Base-by-base conservation (phyloP, 64 coral and sea anemone species). In the Hydrozoanthus tunicans region DNA sequence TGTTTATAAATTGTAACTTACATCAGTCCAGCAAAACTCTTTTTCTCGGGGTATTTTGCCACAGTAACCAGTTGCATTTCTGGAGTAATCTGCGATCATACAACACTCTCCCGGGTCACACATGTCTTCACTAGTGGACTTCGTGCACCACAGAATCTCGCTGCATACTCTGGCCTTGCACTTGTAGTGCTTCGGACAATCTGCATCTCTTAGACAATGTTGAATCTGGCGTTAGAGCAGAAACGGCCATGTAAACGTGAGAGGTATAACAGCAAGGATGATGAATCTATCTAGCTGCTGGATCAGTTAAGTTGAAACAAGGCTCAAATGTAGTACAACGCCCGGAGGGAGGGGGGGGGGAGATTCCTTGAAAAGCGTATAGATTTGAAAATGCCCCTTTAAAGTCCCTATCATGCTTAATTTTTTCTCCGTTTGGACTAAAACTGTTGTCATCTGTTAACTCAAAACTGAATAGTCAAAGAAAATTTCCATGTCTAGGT, bases 21-120 rank as follows among this genome's bases (percentile, higher is more conserved):
- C 79, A 32, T 81, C 61, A 10, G 61, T 81, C 79, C 79, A 81
- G 10, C 79, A 81, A 27, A 81, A 59, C 79, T 81, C 79, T 9
- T 81, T 56, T 26, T 14, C 17, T 81, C 10, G 58, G 9, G 79
- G 79, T 12, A 81, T n/a, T 13, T 81, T 81, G 23, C 79, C 58
- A 27, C 79, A 81, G 79, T n/a, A 81, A 3, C 71, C 71, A 2
- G 79, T 6, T 10, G 32, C 58, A 11, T 59, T 81, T 27, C 32
- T 43, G 32, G 79, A 81, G 56, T 60, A 23, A 59, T 59, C 79
- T 17, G 56, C 79, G 2, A 26, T 32, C 79, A 81, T 81, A 8
- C 79, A 81, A 6, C 79, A 81, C n/a, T 81, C 79, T 13, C 79
- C 79, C 5, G 79, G 79, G 6, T 81, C 79, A 27, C 79, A 81